Evolutionary conservation across 2,797 vertebrate genomes (phyloP).

Genomic region (Borostomias antarcticus): DNA sequence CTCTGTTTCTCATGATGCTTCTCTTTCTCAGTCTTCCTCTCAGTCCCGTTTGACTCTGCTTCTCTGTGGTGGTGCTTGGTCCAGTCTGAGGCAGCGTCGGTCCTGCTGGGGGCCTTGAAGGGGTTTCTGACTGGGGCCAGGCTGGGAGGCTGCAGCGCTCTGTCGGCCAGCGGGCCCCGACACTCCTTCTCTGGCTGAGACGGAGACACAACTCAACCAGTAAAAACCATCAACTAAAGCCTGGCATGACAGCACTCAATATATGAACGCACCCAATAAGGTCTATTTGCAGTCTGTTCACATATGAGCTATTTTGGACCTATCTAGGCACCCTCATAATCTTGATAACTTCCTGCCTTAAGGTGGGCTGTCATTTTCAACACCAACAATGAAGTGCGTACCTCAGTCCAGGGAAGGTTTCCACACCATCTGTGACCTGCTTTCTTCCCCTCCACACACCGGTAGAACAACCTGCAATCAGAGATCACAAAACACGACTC

Average conservation of each 20-base stretch:
- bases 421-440: constrained; percentile 89
- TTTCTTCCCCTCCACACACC: constrained; percentile 81
- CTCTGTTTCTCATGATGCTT: constrained; percentile 2
- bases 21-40: constrained; percentile 31
- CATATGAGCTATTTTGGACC: not conserved
- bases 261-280: not conserved
- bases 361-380: not conserved
- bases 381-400: constrained; percentile 57
- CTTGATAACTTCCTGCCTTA: not conserved
- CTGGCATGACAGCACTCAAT: not conserved
- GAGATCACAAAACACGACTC: not conserved
- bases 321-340: not conserved
- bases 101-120: constrained; percentile 80
- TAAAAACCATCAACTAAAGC: not conserved
- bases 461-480: constrained; percentile 84
- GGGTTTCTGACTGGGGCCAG: constrained; percentile 81
- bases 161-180: constrained; percentile 44
- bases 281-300: not conserved
- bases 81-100: constrained; percentile 63
- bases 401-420: constrained; percentile 83
- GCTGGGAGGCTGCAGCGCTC: constrained; percentile 45
- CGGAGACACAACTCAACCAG: constrained; percentile 1
- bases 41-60: constrained; percentile 26
- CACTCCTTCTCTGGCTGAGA: constrained; percentile 74
- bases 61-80: constrained; percentile 56